Evolutionary conservation across 1,140 invertebrate genomes (phyloP), one percentile per base, ranked within the genome.

Genomic region (Cotesia glomerata): DNA sequence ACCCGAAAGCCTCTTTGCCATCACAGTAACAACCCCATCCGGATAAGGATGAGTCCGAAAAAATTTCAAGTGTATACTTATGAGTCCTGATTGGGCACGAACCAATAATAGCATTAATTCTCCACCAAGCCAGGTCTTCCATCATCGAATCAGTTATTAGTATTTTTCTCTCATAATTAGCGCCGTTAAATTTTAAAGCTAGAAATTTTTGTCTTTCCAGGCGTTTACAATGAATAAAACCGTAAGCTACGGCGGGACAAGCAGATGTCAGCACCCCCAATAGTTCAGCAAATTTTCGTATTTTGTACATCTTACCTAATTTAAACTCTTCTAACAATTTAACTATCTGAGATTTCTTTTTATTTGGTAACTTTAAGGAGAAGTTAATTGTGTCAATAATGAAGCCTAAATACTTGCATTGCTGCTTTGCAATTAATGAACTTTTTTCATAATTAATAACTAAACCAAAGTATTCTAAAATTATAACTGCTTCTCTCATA

Each of bases 21-120:
- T 77, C 65, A 71, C 75, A 78, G 45, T 52, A 54, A 26, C 62
- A 64, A 4, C 76, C 78, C 78, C 80, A 82, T 26, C 78, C 78
- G 4, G 78, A 72, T 9, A 75, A 16, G 4, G 78, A 81, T 2
- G 77, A 58, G 51, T 80, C 79, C 8, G 78, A 76, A 74, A 78
- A 79, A 66, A 81, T 78, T 71, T 78, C 77, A 13, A 79, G n/a
- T 16, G 11, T 18, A 56, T 64, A 75, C 5, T 72, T 49, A 9
- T 63, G n/a, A 18, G 4, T 59, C 36, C 56, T 61, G 8, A 69
- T 69, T 69, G 67, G 67, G 26, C 59, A 61, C 5, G n/a, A 16
- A 11, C 68, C 66, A 69, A 69, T 69, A 4, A 5, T 26, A 4
- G 35, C 67, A 16, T 69, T 69, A 14, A 3, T 13, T 36, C 11